Evolutionary conservation across 2,888 invertebrate species (phyloP), one percentile per base, ranked within the genome.

Genomic region (Polymixis lichenea): DNA sequence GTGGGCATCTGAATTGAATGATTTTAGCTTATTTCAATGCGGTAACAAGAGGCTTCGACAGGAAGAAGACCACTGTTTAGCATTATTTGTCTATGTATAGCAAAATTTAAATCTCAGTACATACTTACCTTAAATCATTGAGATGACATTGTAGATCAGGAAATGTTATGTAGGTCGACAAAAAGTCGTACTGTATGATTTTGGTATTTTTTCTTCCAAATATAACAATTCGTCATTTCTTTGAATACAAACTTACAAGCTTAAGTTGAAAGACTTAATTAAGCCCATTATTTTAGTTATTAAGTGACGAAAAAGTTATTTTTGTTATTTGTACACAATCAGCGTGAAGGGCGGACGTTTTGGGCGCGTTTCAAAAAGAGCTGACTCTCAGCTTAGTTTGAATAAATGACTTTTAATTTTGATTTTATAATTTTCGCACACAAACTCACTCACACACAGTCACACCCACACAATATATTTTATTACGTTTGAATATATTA

Each of bases 401-500:
- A n/a, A n/a, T n/a, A n/a, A n/a, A n/a, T n/a, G n/a, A n/a, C n/a
- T n/a, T n/a, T n/a, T n/a, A n/a, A n/a, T n/a, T n/a, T n/a, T n/a
- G n/a, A n/a, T n/a, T n/a, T n/a, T n/a, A n/a, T n/a, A 72, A 77
- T 43, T 78, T 32, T 28, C 17, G 13, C 51, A 58, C 22, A 58
- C 25, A 46, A 28, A 61, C n/a, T 32, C 25, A 56, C 55, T n/a
- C n/a, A 25, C 38, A 72, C 43, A 62, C 17, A 49, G 5, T 25
- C 4, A 22, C 22, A 46, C 13, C 17, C 17, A 32, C 3, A n/a
- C 15, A 55, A 55, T 65, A 22, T 65, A 74, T 71, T 73, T 73
- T 66, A 72, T 58, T 72, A 61, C n/a, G 15, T 62, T 61, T 19
- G 58, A 46, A 53, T 22, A 32, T 67, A 58, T 74, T 72, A 85